Percentiles rank a stretch among this genome's conserved stretches.
Conservation (phyloP, 2,888 invertebrate genomes). For the Ferrisia virgata region DNA sequence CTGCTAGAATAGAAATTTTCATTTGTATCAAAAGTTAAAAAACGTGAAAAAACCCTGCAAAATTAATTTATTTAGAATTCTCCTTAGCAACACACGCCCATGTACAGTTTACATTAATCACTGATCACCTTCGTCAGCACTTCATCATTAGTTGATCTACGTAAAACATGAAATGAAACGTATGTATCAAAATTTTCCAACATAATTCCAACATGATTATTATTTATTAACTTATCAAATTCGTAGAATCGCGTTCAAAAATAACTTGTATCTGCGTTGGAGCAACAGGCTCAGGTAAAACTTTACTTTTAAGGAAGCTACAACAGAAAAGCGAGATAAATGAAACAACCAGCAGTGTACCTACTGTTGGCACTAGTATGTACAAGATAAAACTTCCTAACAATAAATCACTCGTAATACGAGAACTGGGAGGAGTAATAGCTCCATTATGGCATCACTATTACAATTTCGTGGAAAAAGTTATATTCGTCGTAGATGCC, state of each 20-base stretch:
- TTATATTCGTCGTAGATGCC: slow-evolving; percentile 78
- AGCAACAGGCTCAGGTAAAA: slow-evolving; percentile 77
- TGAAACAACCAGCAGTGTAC: slow-evolving; percentile 72
- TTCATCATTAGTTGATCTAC: not conserved
- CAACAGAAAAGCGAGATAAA: slow-evolving; percentile 69
- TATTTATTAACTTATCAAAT: not conserved
- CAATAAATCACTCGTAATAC: slow-evolving; percentile 60
- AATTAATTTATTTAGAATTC: not conserved
- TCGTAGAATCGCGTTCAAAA: slow-evolving; percentile 7
- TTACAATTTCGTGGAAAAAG: slow-evolving; percentile 59
- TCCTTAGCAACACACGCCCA: not conserved
- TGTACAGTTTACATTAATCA: not conserved
- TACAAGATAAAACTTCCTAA: slow-evolving; percentile 61
- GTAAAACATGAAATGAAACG: not conserved
- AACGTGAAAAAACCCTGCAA: too few species aligned
- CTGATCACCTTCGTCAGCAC: not conserved
- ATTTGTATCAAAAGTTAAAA: too few species aligned
- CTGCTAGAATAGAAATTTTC: too few species aligned
- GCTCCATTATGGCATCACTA: slow-evolving; percentile 78
- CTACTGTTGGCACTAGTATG: slow-evolving; percentile 76
- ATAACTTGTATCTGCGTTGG: slow-evolving; percentile 66
- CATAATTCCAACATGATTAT: not conserved
- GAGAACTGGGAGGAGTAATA: slow-evolving; percentile 79
- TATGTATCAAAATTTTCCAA: not conserved
- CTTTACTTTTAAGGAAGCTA: slow-evolving; percentile 70